Percentiles rank a stretch among this genome's conserved stretches.
Evolutionary conservation across 37 sponge, comb jelly and placozoan genomes (phyloP).

Genomic region (Diacarnus erythraeanus): DNA sequence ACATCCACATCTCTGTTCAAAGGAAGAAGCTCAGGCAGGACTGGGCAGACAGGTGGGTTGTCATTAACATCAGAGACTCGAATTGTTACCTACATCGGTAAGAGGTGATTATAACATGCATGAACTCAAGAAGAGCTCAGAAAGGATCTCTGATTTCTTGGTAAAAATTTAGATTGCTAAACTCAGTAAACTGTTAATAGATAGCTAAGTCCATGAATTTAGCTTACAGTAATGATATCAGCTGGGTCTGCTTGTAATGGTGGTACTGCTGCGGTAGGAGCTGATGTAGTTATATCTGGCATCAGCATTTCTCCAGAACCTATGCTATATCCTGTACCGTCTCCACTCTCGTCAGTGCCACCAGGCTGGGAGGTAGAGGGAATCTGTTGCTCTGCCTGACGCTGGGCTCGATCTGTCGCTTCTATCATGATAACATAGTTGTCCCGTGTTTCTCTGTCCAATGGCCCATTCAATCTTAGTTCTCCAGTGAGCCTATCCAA

Average conservation of each 20-base stretch:
- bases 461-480: conserved; percentile 25
- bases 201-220: too few relatives aligned
- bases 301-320: conserved; percentile 13
- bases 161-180: too few relatives aligned
- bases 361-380: not conserved
- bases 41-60: conserved; percentile 58
- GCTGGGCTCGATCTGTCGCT: conserved; percentile 50
- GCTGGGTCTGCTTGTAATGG: not conserved
- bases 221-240: conserved; percentile 14
- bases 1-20: conserved; percentile 11
- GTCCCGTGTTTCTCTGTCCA: conserved; percentile 44
- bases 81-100: conserved; percentile 43
- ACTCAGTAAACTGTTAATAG: too few relatives aligned
- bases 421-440: conserved; percentile 28
- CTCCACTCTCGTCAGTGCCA: conserved; percentile 1
- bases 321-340: not conserved
- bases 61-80: conserved; percentile 68
- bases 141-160: too few relatives aligned
- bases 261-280: not conserved
- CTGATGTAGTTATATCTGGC: conserved; percentile 13
- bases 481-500: conserved; percentile 46
- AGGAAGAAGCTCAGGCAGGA: not conserved
- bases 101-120: too few relatives aligned
- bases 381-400: conserved; percentile 12
- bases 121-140: too few relatives aligned